phyloP scores from a whole-genome alignment of 92 coral and sea anemone species.

The Blastomussa wellsi region DNA sequence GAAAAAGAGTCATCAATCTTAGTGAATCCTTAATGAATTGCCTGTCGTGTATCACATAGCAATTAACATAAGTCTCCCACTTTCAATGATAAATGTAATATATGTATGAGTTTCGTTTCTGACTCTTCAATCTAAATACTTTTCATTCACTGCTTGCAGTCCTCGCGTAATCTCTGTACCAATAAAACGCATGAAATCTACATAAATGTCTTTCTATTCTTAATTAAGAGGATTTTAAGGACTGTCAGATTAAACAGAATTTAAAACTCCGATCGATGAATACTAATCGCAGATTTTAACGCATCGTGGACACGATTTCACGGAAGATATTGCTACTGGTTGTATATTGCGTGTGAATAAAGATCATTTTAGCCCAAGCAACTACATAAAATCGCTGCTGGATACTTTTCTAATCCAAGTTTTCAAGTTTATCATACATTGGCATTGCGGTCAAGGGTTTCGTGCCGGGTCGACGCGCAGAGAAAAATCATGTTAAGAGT shows the following conservation, averaged over 20 bases:
- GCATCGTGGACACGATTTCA: neutral
- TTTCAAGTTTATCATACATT: neutral
- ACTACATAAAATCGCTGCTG: neutral
- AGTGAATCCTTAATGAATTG: neutral
- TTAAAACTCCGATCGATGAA: conserved; percentile 14
- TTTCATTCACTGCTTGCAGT: conserved; percentile 6
- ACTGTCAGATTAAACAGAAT: conserved; percentile 8
- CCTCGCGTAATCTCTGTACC: neutral
- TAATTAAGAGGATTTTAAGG: conserved; percentile 34
- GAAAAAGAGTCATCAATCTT: neutral
- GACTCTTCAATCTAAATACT: neutral
- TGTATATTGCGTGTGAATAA: neutral
- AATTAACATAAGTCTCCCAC: neutral
- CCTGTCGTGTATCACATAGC: neutral
- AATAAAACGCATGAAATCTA: conserved; percentile 15
- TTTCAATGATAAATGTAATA: conserved; percentile 4
- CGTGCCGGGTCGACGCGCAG: conserved; percentile 8
- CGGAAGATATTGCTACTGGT: neutral
- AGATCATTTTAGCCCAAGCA: neutral
- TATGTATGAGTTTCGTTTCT: neutral
- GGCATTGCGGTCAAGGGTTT: conserved; percentile 14
- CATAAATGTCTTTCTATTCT: conserved; percentile 6
- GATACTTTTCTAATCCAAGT: neutral
- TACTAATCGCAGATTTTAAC: neutral
- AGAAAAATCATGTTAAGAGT: neutral